phyloP scores from a whole-genome alignment of 2,113 vertebrate genomes.

The Bufo bufo region DNA sequence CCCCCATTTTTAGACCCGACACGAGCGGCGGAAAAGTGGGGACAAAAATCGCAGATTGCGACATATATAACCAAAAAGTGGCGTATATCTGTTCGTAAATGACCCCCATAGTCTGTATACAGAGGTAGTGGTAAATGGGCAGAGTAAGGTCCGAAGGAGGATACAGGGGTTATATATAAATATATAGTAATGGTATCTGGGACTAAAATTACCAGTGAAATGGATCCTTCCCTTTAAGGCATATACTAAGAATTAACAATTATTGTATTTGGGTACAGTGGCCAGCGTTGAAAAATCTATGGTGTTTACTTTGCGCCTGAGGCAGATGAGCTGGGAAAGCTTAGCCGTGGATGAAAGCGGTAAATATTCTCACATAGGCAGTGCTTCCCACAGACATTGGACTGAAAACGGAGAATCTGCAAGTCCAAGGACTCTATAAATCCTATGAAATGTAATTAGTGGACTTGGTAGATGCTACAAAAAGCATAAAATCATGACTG shows the following conservation, averaged over 20 bases:
- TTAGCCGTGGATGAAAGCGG: slow-evolving; percentile 12
- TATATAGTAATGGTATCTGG: background rate
- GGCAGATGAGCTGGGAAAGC: background rate
- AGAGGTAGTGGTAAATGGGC: too few species aligned
- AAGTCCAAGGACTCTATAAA: slow-evolving; percentile 25
- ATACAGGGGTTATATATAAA: background rate
- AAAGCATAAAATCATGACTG: background rate
- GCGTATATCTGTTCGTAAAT: too few species aligned
- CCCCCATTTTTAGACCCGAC: too few species aligned
- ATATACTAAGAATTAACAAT: slow-evolving; percentile 15
- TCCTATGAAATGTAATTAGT: slow-evolving; percentile 14
- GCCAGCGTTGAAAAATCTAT: slow-evolving; percentile 2
- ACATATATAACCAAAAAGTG: too few species aligned
- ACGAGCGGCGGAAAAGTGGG: too few species aligned
- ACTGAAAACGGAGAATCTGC: slow-evolving; percentile 16
- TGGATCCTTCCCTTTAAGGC: slow-evolving; percentile 29
- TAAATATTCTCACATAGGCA: background rate
- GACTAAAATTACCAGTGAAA: background rate
- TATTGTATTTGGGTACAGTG: slow-evolving; percentile 21
- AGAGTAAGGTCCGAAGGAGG: too few species aligned
- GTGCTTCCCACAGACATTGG: background rate
- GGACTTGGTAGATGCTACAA: background rate
- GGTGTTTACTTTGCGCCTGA: slow-evolving; percentile 10
- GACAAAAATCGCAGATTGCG: too few species aligned
- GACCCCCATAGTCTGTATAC: too few species aligned